A percentile compares a stretch with the other conserved stretches of the same genome.
phyloP scores from a whole-genome alignment of 2,888 invertebrate species.

The Drosophila hamatofila region DNA sequence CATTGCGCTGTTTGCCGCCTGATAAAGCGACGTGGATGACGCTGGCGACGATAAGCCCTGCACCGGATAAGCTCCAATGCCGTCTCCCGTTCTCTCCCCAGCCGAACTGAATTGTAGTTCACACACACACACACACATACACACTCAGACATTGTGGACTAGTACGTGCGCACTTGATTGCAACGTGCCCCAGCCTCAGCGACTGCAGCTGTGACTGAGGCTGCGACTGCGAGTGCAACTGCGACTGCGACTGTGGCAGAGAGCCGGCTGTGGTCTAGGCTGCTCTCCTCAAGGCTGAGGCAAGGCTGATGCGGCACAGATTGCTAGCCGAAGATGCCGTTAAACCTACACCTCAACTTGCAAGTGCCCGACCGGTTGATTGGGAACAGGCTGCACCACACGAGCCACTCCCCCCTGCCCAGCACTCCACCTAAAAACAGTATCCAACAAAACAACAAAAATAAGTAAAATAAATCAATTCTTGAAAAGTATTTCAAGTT shows the following conservation, averaged over 20 bases:
- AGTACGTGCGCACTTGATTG: slow-evolving; percentile 56
- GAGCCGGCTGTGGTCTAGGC: slow-evolving; percentile 21
- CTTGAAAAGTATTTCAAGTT: neutral
- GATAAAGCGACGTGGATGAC: slow-evolving; percentile 51
- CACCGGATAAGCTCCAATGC: slow-evolving; percentile 51
- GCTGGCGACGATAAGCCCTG: slow-evolving; percentile 48
- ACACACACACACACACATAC: slow-evolving; percentile 8
- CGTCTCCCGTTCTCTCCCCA: neutral
- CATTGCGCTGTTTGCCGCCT: slow-evolving; percentile 27
- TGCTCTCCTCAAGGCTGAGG: slow-evolving; percentile 38
- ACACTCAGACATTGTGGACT: slow-evolving; percentile 4
- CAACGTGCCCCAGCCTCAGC: slow-evolving; percentile 39
- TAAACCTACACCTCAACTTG: slow-evolving; percentile 50
- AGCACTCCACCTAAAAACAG: neutral
- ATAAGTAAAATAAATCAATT: slow-evolving; percentile 2
- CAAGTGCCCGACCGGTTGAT: slow-evolving; percentile 37
- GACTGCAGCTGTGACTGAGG: neutral
- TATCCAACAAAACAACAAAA: slow-evolving; percentile 12
- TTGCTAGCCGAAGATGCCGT: slow-evolving; percentile 52
- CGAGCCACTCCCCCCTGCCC: neutral
- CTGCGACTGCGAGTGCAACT: slow-evolving; percentile 1
- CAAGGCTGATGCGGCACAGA: slow-evolving; percentile 41
- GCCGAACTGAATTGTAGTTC: slow-evolving; percentile 27
- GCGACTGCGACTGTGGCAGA: neutral
- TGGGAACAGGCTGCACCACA: slow-evolving; percentile 18